These are phyloP conservation scores for Malurus splendens DNA, from an alignment of 2,797 vertebrate genomes.

Conservation along the genomic window DNA sequence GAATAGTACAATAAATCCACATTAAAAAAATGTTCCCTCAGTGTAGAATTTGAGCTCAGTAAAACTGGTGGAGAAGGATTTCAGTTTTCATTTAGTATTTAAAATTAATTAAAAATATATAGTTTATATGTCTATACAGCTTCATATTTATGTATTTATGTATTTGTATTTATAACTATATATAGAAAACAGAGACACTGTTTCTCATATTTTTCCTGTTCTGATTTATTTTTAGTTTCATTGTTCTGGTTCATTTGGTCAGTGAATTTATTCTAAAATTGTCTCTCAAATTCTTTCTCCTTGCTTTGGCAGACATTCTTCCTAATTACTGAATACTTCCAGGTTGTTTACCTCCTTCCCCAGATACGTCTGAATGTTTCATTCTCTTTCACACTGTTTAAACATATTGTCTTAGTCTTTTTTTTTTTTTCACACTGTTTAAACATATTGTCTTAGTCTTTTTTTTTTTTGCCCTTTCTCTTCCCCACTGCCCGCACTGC, in stretches of 20 bases:
- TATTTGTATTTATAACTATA: not conserved
- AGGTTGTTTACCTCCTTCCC: not conserved
- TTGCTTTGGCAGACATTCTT: not conserved
- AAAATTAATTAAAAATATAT: not conserved
- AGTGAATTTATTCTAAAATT: slow-evolving; percentile 5
- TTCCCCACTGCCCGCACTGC: rapidly evolving
- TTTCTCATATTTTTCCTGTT: not conserved
- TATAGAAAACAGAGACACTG: not conserved
- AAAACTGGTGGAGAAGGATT: not conserved
- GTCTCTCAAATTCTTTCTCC: not conserved
- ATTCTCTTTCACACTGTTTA: not conserved
- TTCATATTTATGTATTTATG: not conserved
- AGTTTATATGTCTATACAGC: not conserved
- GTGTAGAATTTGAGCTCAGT: not conserved
- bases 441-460: not conserved
- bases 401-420: not conserved
- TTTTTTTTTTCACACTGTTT: not conserved
- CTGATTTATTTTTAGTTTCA: not conserved
- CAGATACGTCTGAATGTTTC: not conserved
- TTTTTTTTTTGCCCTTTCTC: not conserved
- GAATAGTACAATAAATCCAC: not conserved
- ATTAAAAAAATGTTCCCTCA: not conserved
- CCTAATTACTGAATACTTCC: not conserved
- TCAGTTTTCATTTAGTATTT: not conserved
- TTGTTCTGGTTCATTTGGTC: not conserved